These are phyloP conservation scores for Drosophila kuntzei DNA, from an alignment of 2,888 invertebrate genomes.

Conservation along the genomic window DNA sequence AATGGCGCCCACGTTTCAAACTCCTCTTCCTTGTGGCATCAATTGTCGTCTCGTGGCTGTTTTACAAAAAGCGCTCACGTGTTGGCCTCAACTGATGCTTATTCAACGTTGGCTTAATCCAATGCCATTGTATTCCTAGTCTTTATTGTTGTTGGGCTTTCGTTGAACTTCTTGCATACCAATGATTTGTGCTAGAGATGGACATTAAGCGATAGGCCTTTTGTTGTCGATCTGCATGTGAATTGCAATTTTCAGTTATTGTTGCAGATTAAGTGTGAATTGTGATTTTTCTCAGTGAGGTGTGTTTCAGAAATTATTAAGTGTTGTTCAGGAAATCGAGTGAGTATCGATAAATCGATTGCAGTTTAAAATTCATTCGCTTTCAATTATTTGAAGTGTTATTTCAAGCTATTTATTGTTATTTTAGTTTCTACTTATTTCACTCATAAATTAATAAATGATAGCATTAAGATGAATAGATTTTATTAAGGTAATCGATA, in stretches of 20 bases:
- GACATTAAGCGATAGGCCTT: constrained; percentile 10
- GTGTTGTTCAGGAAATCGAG: too few species aligned
- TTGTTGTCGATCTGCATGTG: constrained; percentile 9
- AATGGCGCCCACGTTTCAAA: constrained; percentile 70
- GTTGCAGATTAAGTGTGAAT: constrained; percentile 1
- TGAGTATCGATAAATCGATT: not conserved
- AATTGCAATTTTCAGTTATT: constrained; percentile 2
- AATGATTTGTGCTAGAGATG: constrained; percentile 30
- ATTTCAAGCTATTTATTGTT: too few species aligned
- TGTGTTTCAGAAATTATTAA: not conserved
- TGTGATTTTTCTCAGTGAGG: not conserved
- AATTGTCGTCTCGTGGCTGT: constrained; percentile 30
- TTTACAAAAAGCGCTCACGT: constrained; percentile 40
- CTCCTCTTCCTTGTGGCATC: constrained; percentile 28
- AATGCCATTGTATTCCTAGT: constrained; percentile 24
- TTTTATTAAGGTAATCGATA: too few species aligned
- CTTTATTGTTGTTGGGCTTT: constrained; percentile 4
- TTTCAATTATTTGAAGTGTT: too few species aligned
- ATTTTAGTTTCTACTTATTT: too few species aligned
- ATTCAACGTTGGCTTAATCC: constrained; percentile 21
- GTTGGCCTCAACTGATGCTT: constrained; percentile 23
- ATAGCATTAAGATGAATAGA: too few species aligned
- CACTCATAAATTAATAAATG: too few species aligned
- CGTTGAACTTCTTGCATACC: constrained; percentile 25
- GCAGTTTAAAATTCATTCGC: not conserved